Conservation (phyloP, 2,888 invertebrate genomes). For the Scaptomyza reducta region DNA sequence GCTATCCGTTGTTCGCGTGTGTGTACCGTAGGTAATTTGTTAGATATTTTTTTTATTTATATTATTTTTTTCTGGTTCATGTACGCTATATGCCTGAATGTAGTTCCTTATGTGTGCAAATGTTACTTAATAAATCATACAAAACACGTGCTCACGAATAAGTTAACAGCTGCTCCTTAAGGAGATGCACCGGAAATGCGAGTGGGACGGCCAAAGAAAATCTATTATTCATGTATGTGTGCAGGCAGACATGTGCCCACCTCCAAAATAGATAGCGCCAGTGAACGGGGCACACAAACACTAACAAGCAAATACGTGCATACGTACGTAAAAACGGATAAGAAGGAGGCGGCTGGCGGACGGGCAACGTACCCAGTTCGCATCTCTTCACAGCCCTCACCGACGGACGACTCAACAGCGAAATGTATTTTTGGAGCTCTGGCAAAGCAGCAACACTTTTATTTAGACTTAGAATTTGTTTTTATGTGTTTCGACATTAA, state of each 20-base stretch:
- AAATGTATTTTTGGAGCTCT: slow-evolving; percentile 76
- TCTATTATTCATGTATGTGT: slow-evolving; percentile 3
- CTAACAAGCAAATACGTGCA: not conserved
- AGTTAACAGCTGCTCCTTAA: not conserved
- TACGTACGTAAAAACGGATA: slow-evolving; percentile 11
- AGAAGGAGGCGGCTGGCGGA: slow-evolving; percentile 9
- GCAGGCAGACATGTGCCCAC: slow-evolving; percentile 6
- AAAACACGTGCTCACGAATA: not conserved
- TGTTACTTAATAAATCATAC: not conserved
- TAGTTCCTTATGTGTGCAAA: not conserved
- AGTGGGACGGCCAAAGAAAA: slow-evolving; percentile 8
- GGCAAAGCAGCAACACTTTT: slow-evolving; percentile 72
- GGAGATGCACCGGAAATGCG: slow-evolving; percentile 36
- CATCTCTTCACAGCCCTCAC: slow-evolving; percentile 45
- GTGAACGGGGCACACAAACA: slow-evolving; percentile 13
- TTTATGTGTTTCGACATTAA: slow-evolving; percentile 47
- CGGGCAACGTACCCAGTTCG: slow-evolving; percentile 49
- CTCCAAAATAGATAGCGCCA: slow-evolving; percentile 56
- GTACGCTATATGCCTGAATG: not conserved
- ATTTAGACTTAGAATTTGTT: slow-evolving; percentile 55
- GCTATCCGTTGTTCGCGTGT: slow-evolving; percentile 66
- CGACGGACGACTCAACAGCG: slow-evolving; percentile 39
- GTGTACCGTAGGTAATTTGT: slow-evolving; percentile 65
- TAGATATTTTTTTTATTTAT: slow-evolving; percentile 29
- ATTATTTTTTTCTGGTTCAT: not conserved